Conservation (phyloP, 2,888 invertebrate species). For the Phymatocera aterrima region DNA sequence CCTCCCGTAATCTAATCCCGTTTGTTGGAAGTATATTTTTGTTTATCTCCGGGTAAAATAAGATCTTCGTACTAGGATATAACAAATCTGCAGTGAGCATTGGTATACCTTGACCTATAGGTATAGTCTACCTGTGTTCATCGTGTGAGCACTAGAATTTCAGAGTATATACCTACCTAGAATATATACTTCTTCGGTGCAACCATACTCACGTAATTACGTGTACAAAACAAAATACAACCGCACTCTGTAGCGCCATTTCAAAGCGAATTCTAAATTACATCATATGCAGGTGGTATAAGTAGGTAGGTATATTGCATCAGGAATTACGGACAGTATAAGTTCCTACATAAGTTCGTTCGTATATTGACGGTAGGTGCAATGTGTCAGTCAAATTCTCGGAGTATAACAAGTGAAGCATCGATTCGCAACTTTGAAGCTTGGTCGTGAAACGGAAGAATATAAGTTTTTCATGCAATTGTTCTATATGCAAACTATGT, state of each 20-base stretch:
- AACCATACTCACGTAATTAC: neutral
- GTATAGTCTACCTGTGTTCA: neutral
- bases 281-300: neutral
- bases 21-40: slow-evolving; percentile 4
- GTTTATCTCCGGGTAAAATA: neutral
- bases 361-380: too few relatives aligned
- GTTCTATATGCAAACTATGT: neutral
- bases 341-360: too few relatives aligned
- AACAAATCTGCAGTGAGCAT: neutral
- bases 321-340: too few relatives aligned
- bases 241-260: neutral
- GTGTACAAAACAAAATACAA: neutral
- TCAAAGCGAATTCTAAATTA: neutral
- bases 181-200: neutral
- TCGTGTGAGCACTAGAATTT: neutral
- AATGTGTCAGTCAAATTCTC: too few relatives aligned
- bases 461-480: slow-evolving; percentile 14
- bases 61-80: slow-evolving; percentile 5
- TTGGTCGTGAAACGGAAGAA: neutral
- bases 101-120: too few relatives aligned
- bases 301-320: too few relatives aligned
- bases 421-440: neutral
- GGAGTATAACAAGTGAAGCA: neutral
- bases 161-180: neutral
- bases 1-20: slow-evolving; percentile 20